Percentiles rank a stretch among this genome's conserved stretches.
phyloP scores from a whole-genome alignment of 2,113 vertebrate genomes.

The Aix galericulata region DNA sequence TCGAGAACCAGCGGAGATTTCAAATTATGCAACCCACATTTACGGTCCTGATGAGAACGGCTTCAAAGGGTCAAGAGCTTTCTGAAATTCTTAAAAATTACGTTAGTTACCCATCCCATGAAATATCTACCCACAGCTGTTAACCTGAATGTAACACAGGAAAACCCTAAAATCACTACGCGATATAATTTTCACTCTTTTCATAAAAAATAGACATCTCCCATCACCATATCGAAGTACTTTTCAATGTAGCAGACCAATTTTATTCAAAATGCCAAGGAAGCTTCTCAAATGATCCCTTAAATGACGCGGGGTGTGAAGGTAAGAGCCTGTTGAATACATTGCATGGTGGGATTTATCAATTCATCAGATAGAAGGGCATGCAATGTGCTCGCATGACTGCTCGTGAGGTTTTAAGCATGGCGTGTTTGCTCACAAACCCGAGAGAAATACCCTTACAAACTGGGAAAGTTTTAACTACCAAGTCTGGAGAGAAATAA shows the following conservation, averaged over 20 bases:
- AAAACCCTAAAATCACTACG: not conserved
- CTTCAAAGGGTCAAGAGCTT: not conserved
- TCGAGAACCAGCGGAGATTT: not conserved
- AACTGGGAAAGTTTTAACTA: not conserved
- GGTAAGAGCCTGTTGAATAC: not conserved
- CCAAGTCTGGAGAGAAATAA: not conserved
- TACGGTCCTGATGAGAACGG: not conserved
- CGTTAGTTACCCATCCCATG: not conserved
- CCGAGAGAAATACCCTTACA: not conserved
- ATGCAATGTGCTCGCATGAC: rapidly evolving
- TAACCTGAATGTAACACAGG: not conserved
- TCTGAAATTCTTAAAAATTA: not conserved
- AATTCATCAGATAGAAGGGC: not conserved
- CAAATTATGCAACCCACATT: not conserved
- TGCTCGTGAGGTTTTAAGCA: not conserved
- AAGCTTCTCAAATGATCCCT: not conserved
- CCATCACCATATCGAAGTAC: rapidly evolving
- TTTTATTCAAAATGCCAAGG: not conserved
- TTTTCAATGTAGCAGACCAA: not conserved
- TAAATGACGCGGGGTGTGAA: not conserved
- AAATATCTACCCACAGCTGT: not conserved
- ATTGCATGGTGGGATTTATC: not conserved
- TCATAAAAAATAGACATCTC: not conserved
- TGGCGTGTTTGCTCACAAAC: not conserved
- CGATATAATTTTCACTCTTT: not conserved